Percentiles rank a stretch among this genome's conserved stretches.
Conservation (phyloP, 2,113 vertebrate species). For the Mohoua ochrocephala region DNA sequence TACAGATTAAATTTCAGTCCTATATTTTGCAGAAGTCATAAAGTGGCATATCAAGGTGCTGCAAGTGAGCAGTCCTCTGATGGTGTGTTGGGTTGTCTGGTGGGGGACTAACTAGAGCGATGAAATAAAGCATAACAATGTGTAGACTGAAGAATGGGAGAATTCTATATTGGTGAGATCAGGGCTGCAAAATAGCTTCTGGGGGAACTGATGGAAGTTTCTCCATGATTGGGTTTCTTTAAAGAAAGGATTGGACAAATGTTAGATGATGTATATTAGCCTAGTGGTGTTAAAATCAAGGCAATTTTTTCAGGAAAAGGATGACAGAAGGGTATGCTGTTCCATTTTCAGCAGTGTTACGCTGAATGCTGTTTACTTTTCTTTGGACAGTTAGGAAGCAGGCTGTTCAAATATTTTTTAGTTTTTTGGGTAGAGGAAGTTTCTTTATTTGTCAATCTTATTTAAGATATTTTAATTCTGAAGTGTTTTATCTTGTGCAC, state of each 20-base stretch:
- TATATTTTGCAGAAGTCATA: not conserved
- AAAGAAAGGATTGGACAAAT: not conserved
- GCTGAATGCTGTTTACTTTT: not conserved
- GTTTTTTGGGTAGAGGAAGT: not conserved
- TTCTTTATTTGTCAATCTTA: not conserved
- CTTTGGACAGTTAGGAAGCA: not conserved
- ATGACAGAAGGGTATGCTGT: not conserved
- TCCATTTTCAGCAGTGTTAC: not conserved
- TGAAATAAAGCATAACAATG: not conserved
- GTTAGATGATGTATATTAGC: not conserved
- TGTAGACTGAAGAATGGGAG: not conserved
- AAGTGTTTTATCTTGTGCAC: not conserved
- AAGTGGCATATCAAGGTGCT: not conserved
- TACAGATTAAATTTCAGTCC: constrained; percentile 18
- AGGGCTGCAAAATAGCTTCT: not conserved
- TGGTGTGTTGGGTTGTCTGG: not conserved
- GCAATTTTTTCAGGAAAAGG: not conserved
- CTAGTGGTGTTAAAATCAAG: not conserved
- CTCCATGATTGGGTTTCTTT: not conserved
- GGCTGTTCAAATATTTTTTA: not conserved
- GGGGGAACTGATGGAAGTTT: not conserved
- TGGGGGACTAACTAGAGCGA: not conserved
- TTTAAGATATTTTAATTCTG: not conserved
- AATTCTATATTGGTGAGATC: not conserved
- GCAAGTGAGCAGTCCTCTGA: not conserved